phyloP scores from a whole-genome alignment of 2,797 vertebrate genomes.

The Leptoclinus maculatus region DNA sequence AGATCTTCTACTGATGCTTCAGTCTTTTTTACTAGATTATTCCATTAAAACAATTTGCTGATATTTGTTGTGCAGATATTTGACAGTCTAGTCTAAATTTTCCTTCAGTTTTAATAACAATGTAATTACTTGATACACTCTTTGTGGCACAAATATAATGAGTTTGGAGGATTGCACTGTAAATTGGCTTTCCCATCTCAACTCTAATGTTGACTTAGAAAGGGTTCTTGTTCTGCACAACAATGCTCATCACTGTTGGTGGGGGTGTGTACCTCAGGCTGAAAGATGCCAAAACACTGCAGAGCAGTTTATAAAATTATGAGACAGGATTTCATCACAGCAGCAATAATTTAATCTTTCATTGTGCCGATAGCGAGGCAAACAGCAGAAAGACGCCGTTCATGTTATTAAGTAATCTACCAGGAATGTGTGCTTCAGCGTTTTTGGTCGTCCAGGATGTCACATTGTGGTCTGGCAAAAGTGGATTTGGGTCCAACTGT shows the following conservation, averaged over 20 bases:
- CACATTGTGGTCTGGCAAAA: not conserved
- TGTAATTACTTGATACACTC: not conserved
- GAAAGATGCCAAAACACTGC: conserved; percentile 1
- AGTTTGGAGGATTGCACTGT: not conserved
- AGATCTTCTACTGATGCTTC: not conserved
- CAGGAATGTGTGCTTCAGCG: not conserved
- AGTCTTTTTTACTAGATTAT: not conserved
- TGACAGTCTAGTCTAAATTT: not conserved
- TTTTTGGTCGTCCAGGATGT: not conserved
- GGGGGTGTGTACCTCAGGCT: not conserved
- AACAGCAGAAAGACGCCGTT: not conserved
- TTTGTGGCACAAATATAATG: not conserved
- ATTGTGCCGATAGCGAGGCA: not conserved
- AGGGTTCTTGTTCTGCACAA: not conserved
- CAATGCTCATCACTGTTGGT: not conserved
- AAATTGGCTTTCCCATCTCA: not conserved
- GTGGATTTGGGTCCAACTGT: not conserved
- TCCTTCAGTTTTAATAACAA: not conserved
- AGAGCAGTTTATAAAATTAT: not conserved
- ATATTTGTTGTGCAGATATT: not conserved
- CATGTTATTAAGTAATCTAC: not conserved
- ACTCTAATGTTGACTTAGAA: not conserved
- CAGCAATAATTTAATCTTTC: not conserved
- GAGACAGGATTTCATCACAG: not conserved
- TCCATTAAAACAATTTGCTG: not conserved